Evolutionary conservation across 2,797 vertebrate species (phyloP).

Genomic region (Rhinella marina): DNA sequence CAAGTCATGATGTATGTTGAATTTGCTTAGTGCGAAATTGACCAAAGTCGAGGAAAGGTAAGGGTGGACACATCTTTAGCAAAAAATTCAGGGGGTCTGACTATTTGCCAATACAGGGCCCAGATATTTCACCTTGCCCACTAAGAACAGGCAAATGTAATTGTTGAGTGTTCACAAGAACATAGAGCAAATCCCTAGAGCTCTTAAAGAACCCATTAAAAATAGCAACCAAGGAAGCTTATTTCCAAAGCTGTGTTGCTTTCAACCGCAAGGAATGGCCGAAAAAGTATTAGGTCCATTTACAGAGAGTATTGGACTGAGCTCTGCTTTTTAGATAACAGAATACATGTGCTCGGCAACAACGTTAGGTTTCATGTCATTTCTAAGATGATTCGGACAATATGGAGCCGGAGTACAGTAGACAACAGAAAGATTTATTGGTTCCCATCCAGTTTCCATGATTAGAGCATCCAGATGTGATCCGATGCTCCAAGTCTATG

Average conservation of each 20-base stretch:
- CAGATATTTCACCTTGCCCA: too few relatives aligned
- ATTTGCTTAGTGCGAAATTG: too few relatives aligned
- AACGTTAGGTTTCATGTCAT: background rate
- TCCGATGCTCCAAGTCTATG: background rate
- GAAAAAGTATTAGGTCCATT: background rate
- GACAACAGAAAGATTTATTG: slow-evolving; percentile 13
- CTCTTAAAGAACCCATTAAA: too few relatives aligned
- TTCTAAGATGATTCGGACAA: slow-evolving; percentile 8
- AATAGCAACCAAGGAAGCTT: background rate
- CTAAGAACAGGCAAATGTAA: too few relatives aligned
- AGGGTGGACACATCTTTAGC: too few relatives aligned
- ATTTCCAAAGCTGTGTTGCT: background rate
- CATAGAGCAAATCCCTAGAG: too few relatives aligned
- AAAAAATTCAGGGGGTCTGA: too few relatives aligned
- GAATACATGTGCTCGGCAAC: background rate
- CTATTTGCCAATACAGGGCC: too few relatives aligned
- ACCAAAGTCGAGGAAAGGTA: too few relatives aligned
- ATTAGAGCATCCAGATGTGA: slow-evolving; percentile 4
- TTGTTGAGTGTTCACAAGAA: too few relatives aligned
- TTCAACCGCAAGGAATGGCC: background rate
- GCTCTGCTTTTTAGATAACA: background rate
- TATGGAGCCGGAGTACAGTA: background rate
- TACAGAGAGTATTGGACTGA: background rate
- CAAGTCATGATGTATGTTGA: too few relatives aligned
- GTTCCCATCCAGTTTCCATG: background rate